A percentile compares a stretch with the other conserved stretches of the same genome.
Evolutionary conservation across 2,113 vertebrate genomes (phyloP).

Genomic region (Pangasianodon hypophthalmus): DNA sequence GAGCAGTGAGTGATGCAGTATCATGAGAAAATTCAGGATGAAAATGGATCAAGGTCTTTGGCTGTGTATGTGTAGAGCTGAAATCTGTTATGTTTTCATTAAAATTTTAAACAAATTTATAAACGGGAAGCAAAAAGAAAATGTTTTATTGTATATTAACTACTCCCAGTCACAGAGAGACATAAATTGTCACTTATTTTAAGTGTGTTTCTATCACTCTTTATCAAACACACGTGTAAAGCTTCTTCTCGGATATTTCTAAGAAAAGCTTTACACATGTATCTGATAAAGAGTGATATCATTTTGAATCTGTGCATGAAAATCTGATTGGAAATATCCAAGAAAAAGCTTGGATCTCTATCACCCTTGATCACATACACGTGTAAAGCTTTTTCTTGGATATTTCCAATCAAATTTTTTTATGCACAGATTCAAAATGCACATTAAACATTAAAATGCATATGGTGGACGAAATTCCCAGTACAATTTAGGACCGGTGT

Average conservation of each 20-base stretch:
- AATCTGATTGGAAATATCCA: no score
- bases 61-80: neutral
- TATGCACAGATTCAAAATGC: neutral
- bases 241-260: neutral
- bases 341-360: neutral
- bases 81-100: neutral
- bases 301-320: no score
- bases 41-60: neutral
- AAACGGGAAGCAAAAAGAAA: neutral
- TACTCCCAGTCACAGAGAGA: neutral
- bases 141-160: neutral
- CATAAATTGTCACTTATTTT: neutral
- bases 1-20: neutral
- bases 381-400: neutral
- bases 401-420: neutral
- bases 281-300: no score
- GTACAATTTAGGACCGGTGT: neutral
- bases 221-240: neutral
- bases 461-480: neutral
- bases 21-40: neutral
- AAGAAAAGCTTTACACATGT: no score
- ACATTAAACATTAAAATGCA: neutral
- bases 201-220: neutral
- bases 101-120: neutral
- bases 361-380: neutral